phyloP scores from a whole-genome alignment of 2,888 invertebrate genomes.

The Metellina segmentata region DNA sequence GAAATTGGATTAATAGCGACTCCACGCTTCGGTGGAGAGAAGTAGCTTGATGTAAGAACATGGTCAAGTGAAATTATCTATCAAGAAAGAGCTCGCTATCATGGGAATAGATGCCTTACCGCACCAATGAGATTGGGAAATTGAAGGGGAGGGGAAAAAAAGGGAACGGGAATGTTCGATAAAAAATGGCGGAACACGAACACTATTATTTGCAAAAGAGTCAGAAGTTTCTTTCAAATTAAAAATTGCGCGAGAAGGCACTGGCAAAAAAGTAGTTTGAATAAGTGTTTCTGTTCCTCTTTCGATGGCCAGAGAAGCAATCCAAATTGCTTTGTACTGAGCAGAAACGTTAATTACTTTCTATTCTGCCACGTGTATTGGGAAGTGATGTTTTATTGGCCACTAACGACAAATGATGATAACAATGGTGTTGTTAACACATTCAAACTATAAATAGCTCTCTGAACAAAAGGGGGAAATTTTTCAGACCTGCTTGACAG shows the following conservation, averaged over 20 bases:
- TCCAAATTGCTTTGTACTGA: conserved; percentile 35
- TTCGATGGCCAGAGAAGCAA: conserved; percentile 15
- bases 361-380: conserved; percentile 20
- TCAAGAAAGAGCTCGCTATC: conserved; percentile 22
- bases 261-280: conserved; percentile 8
- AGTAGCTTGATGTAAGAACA: background rate
- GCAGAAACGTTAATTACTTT: conserved; percentile 49
- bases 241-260: conserved; percentile 21
- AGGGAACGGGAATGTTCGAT: background rate
- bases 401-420: background rate
- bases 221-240: conserved; percentile 48
- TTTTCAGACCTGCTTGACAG: background rate
- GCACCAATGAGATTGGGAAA: background rate
- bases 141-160: background rate
- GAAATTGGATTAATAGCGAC: background rate
- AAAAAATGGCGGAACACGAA: conserved; percentile 1
- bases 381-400: background rate
- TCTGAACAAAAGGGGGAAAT: background rate
- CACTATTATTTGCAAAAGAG: conserved; percentile 38
- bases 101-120: conserved; percentile 16
- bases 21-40: background rate
- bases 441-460: background rate
- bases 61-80: conserved; percentile 50
- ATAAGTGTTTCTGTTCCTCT: conserved; percentile 22
- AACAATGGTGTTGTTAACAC: background rate